Conservation (phyloP, 2,888 invertebrate species). For the Drosophila heteroneura region DNA sequence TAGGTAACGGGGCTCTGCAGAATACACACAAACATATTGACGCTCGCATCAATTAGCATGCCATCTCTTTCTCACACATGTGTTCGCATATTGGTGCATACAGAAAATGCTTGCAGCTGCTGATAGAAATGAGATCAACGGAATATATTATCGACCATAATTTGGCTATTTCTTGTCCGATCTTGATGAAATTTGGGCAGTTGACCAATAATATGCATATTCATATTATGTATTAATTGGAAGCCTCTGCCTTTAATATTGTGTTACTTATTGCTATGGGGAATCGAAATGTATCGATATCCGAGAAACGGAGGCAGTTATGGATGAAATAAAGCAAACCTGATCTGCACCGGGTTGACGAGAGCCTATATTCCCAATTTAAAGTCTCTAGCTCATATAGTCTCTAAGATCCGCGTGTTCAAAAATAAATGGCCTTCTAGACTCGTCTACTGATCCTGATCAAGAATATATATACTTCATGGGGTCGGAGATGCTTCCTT, state of each 20-base stretch:
- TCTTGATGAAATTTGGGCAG: background rate
- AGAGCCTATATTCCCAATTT: background rate
- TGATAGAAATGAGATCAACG: background rate
- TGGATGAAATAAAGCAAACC: no score
- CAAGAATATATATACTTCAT: background rate
- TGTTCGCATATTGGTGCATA: background rate
- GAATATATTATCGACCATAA: background rate
- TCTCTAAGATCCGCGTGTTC: background rate
- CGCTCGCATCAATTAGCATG: background rate
- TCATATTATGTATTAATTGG: background rate
- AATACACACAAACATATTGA: background rate
- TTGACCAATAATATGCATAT: no score
- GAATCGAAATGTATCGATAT: no score
- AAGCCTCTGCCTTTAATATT: background rate
- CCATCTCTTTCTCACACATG: background rate
- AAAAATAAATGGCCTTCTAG: background rate
- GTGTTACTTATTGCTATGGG: no score
- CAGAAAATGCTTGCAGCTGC: background rate
- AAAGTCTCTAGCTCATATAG: background rate
- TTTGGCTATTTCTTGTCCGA: background rate
- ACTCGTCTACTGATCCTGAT: background rate
- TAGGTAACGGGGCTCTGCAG: background rate
- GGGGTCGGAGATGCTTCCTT: background rate
- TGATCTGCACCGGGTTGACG: no score
- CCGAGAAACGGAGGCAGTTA: no score